Evolutionary conservation across 2,888 invertebrate genomes (phyloP), one percentile per base, ranked within the genome.

Genomic region (Drosophila subsilvestris): DNA sequence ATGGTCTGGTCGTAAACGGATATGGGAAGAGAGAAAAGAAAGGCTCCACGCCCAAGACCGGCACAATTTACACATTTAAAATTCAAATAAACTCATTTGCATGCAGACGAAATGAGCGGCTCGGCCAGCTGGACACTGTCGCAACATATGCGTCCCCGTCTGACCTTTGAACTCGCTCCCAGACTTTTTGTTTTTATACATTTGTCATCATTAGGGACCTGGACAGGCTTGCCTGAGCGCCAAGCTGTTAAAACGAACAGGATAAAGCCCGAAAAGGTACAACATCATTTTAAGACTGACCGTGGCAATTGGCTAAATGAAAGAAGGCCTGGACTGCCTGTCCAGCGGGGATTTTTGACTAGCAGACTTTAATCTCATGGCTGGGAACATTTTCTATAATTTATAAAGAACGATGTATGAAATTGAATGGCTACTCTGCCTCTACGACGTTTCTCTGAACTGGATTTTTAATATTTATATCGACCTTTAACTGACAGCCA

Each of bases 51-150:
- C 42, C 51, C 44, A 51, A 65, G 37, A 56, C 56, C 71, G 63
- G 74, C 83, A 66, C 85, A 83, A 86, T 83, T 83, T 83, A 86
- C 83, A 83, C 87, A 83, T 83, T 83, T 83, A 86, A 83, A 86
- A 83, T 83, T 83, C 87, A 83, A 86, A 83, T 83, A 83, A 83
- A 83, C 87, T 83, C 83, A 83, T 83, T 83, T 83, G 82, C 87
- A 83, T 83, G 83, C 87, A 83, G 87, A 84, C 83, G 81, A 79
- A 80, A 80, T 74, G 81, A 68, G 65, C 74, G 37, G 56, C 53
- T 67, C 68, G 66, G 42, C 62, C 65, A 76, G 53, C 73, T 73
- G 76, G 78, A 53, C 84, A 69, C 55, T 62, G 80, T 67, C 76
- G 61, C 85, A 77, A 71, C 85, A 87, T 83, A 83, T 83, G 82